Evolutionary conservation across 2,113 vertebrate species (phyloP).

Genomic region (Caloenas nicobarica): DNA sequence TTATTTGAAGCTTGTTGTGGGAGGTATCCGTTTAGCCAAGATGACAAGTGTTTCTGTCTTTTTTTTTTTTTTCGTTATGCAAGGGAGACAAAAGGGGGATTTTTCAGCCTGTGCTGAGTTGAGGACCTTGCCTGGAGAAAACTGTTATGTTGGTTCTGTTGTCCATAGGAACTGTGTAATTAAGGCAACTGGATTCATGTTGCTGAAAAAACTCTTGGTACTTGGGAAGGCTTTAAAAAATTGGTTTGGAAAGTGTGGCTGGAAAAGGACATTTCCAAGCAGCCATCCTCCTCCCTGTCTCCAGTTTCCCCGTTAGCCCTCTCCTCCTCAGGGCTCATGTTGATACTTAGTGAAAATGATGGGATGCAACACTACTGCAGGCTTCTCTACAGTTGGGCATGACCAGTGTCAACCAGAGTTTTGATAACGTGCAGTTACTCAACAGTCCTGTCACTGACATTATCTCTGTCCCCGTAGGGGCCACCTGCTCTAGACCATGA

Average conservation of each 20-base stretch:
- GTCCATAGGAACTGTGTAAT: background rate
- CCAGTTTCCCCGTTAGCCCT: constrained; percentile 4
- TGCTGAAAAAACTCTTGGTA: background rate
- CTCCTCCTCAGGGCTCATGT: constrained; percentile 42
- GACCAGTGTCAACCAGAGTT: constrained; percentile 66
- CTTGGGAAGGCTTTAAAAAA: constrained; percentile 9
- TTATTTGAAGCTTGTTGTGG: background rate
- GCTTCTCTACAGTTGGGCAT: constrained; percentile 47
- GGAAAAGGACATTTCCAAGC: constrained; percentile 23
- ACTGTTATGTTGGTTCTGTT: background rate
- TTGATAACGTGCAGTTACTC: constrained; percentile 58
- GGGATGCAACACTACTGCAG: constrained; percentile 67
- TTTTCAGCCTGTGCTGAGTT: background rate
- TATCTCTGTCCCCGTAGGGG: constrained; percentile 47
- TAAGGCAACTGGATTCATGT: background rate
- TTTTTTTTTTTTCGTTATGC: background rate
- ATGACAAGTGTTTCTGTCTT: background rate
- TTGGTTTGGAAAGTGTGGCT: constrained; percentile 7
- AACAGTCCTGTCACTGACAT: constrained; percentile 56
- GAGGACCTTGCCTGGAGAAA: background rate
- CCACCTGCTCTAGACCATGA: constrained; percentile 61
- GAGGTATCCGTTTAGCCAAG: background rate
- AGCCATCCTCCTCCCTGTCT: background rate
- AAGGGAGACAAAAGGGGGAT: background rate
- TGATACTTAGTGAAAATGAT: constrained; percentile 67